Percentiles rank a stretch among this genome's conserved stretches.
phyloP scores from a whole-genome alignment of 2,113 vertebrate species.

The Periophthalmodon schlosseri region DNA sequence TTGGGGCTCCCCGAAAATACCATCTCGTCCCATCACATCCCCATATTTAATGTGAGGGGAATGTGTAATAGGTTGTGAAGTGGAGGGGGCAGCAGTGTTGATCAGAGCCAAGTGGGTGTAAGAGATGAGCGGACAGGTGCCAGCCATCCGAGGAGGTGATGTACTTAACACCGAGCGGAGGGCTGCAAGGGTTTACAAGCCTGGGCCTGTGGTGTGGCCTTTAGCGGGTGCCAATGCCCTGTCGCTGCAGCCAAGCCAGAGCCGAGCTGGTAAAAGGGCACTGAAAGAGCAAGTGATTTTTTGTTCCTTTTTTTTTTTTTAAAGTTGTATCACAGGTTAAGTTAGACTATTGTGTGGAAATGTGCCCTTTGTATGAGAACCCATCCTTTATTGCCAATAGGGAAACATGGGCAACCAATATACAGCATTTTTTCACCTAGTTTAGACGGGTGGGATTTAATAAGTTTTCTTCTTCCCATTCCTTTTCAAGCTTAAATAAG shows the following conservation, averaged over 20 bases:
- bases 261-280: slow-evolving; percentile 52
- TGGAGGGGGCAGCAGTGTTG: slow-evolving; percentile 43
- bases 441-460: too few species aligned
- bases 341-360: background rate
- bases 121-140: slow-evolving; percentile 56
- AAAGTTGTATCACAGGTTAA: background rate
- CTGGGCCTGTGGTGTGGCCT: slow-evolving; percentile 35
- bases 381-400: background rate
- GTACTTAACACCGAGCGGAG: slow-evolving; percentile 55
- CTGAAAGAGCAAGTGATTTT: background rate
- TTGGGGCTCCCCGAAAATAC: slow-evolving; percentile 40
- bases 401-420: too few species aligned
- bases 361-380: background rate
- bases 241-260: slow-evolving; percentile 50
- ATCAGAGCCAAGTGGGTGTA: slow-evolving; percentile 59
- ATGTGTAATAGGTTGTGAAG: slow-evolving; percentile 61
- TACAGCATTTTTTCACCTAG: too few species aligned
- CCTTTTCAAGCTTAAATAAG: too few species aligned
- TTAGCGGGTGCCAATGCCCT: slow-evolving; percentile 55
- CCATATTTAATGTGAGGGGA: slow-evolving; percentile 63
- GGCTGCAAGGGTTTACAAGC: slow-evolving; percentile 40
- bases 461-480: too few species aligned
- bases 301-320: background rate
- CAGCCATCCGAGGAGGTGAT: slow-evolving; percentile 59
- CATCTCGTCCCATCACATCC: slow-evolving; percentile 35